Conservation (phyloP, 2,113 vertebrate genomes). For the Paralichthys olivaceus region DNA sequence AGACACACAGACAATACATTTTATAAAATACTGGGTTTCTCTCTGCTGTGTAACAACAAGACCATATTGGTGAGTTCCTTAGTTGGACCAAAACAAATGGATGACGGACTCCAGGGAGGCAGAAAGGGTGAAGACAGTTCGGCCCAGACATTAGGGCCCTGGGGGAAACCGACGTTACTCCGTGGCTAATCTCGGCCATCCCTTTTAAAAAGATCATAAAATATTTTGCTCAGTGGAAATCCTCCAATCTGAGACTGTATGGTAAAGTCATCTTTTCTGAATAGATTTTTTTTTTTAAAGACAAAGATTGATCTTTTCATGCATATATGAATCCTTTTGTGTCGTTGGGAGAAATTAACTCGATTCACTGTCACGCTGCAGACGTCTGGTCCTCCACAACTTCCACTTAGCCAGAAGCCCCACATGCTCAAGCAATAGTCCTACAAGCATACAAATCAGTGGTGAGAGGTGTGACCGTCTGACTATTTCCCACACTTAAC, state of each 20-base stretch:
- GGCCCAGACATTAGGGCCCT: background rate
- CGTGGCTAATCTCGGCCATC: background rate
- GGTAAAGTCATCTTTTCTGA: background rate
- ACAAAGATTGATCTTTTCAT: background rate
- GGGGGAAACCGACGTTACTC: background rate
- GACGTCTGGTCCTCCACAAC: conserved; percentile 11
- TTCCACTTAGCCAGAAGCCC: background rate
- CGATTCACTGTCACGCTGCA: background rate
- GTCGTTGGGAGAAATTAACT: background rate
- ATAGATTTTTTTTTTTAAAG: background rate
- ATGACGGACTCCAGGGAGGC: background rate
- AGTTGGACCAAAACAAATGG: no score
- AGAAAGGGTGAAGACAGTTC: background rate
- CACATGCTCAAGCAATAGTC: background rate
- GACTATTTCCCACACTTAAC: background rate
- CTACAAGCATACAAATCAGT: conserved; percentile 25
- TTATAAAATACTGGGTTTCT: background rate
- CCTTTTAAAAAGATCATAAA: background rate
- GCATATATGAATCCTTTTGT: no score
- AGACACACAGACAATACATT: background rate
- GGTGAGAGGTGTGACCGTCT: conserved; percentile 10
- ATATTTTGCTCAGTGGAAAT: background rate
- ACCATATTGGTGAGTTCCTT: no score
- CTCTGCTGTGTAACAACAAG: no score
- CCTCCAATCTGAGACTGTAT: background rate